Percentiles rank a stretch among this genome's conserved stretches.
Evolutionary conservation across 2,113 vertebrate genomes (phyloP).

Genomic region (Melierax canorus): DNA sequence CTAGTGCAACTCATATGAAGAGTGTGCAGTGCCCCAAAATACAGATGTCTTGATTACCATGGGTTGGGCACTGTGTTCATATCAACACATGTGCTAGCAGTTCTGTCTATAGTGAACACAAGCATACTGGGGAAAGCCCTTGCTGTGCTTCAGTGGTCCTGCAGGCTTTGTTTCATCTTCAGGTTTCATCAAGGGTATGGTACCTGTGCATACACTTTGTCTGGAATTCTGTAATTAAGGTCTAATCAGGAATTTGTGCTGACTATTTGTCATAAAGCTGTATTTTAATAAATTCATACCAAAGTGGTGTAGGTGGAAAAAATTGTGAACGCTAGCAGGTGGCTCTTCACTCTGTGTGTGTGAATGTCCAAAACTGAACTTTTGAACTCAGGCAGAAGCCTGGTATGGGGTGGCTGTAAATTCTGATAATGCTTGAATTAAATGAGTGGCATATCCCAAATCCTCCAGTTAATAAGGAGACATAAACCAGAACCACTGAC

Average conservation of each 20-base stretch:
- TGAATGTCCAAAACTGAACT: background rate
- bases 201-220: background rate
- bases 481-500: background rate
- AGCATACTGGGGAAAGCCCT: background rate
- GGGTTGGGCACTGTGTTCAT: background rate
- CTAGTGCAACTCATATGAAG: background rate
- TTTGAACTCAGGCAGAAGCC: background rate
- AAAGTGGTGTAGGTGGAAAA: background rate
- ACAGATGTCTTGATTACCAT: background rate
- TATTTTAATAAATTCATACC: background rate
- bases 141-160: background rate
- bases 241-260: background rate
- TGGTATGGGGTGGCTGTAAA: background rate
- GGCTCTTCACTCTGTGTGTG: background rate
- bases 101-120: background rate
- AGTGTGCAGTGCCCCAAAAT: background rate
- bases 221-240: background rate
- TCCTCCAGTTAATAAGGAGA: background rate
- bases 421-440: background rate
- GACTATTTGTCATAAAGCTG: background rate
- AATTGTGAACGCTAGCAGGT: accelerated
- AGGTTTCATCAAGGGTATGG: background rate
- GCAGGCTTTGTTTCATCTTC: background rate
- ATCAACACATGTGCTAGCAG: background rate
- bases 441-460: background rate